These are phyloP conservation scores for Octonoba sinensis DNA, from an alignment of 2,888 invertebrate genomes.

Conservation along the genomic window DNA sequence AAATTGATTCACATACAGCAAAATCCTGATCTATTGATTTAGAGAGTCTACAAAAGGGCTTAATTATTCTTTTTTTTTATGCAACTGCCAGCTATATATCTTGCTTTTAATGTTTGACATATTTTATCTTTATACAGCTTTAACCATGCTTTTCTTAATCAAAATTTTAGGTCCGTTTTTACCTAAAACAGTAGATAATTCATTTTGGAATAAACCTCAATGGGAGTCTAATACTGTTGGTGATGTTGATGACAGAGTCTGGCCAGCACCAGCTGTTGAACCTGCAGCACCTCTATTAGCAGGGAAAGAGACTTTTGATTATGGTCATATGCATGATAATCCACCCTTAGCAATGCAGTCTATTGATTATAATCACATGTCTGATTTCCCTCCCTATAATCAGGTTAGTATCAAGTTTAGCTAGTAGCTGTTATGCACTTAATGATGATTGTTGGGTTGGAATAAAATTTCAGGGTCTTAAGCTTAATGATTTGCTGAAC, in stretches of 20 bases:
- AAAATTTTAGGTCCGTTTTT: conserved; percentile 22
- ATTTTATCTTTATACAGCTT: no score
- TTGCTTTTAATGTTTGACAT: no score
- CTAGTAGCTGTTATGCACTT: neutral
- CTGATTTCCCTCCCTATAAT: conserved; percentile 65
- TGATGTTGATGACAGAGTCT: conserved; percentile 64
- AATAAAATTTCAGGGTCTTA: neutral
- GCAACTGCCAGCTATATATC: no score
- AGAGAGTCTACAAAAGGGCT: no score
- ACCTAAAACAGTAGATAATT: conserved; percentile 15
- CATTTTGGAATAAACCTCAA: conserved; percentile 44
- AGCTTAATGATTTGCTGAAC: neutral
- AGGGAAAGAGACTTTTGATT: conserved; percentile 66
- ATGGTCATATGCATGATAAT: conserved; percentile 66
- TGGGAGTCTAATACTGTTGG: conserved; percentile 38
- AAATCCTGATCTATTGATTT: no score
- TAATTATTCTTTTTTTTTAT: no score
- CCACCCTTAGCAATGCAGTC: conserved; percentile 67
- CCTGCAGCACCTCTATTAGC: conserved; percentile 22
- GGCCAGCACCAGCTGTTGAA: conserved; percentile 43
- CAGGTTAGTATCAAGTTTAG: conserved; percentile 56
- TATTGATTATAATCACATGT: conserved; percentile 69
- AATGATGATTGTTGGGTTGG: neutral
- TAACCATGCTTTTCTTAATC: no score
- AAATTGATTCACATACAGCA: no score